Conservation (phyloP, 64 coral and sea anemone species). For the Acropora tenuis region DNA sequence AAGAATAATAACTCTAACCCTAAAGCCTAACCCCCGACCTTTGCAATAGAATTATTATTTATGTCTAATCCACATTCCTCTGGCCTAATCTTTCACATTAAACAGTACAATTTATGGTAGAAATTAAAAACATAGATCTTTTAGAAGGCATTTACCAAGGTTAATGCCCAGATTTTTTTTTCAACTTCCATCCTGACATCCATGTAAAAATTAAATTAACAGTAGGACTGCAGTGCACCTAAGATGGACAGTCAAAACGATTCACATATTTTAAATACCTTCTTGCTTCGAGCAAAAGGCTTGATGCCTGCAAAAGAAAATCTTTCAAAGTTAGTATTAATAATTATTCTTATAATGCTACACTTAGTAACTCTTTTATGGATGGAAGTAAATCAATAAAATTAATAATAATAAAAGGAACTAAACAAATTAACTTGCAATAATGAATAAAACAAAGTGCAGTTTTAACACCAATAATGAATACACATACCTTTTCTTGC, state of each 20-base stretch:
- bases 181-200: too few species aligned
- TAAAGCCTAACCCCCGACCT: background rate
- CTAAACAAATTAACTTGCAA: background rate
- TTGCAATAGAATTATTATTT: too few species aligned
- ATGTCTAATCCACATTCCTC: too few species aligned
- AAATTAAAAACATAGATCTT: background rate
- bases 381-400: background rate
- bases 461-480: background rate
- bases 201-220: too few species aligned
- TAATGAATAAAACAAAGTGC: too few species aligned
- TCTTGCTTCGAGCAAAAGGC: conserved; percentile 15
- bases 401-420: background rate
- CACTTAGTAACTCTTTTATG: background rate
- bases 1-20: background rate
- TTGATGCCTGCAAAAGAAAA: conserved; percentile 14
- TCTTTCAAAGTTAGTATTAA: background rate
- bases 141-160: background rate
- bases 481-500: conserved; percentile 82
- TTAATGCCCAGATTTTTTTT: too few species aligned
- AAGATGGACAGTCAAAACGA: too few species aligned
- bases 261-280: background rate
- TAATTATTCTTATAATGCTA: background rate
- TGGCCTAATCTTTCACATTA: too few species aligned
- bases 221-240: too few species aligned
- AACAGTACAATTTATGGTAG: too few species aligned